phyloP scores from a whole-genome alignment of 2,113 vertebrate species.

The Cephalopterus ornatus region DNA sequence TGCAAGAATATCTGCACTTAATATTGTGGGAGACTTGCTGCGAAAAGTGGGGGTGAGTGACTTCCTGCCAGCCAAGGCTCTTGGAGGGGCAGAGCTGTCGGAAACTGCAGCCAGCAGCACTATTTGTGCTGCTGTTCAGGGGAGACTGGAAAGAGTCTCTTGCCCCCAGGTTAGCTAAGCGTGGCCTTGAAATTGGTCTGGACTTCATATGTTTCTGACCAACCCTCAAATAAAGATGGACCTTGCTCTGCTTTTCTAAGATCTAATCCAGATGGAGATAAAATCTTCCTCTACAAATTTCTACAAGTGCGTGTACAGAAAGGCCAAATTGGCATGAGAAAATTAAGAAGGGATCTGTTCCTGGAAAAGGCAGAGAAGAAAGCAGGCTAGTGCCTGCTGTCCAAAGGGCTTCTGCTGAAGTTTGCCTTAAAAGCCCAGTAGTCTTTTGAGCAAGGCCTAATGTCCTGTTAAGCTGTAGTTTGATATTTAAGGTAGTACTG shows the following conservation, averaged over 20 bases:
- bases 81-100: not conserved
- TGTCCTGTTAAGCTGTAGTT: not conserved
- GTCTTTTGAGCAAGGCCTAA: not conserved
- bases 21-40: conserved; percentile 94
- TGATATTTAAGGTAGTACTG: not conserved
- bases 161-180: not conserved
- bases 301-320: not conserved
- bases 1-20: conserved; percentile 94
- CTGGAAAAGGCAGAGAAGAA: not conserved
- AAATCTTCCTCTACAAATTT: not conserved
- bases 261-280: not conserved
- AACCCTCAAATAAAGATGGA: not conserved
- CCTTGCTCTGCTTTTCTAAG: not conserved
- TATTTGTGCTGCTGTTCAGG: not conserved
- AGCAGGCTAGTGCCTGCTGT: not conserved
- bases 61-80: not conserved
- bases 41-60: conserved; percentile 92
- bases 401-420: not conserved
- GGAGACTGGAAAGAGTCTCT: not conserved
- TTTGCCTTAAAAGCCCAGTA: not conserved
- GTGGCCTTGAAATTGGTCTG: not conserved
- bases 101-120: not conserved
- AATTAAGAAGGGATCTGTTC: not conserved
- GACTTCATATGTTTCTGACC: not conserved
- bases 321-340: not conserved